Percentiles rank a stretch among this genome's conserved stretches.
Evolutionary conservation across 2,888 invertebrate species (phyloP).

Genomic region (Synanthedon myopaeformis): DNA sequence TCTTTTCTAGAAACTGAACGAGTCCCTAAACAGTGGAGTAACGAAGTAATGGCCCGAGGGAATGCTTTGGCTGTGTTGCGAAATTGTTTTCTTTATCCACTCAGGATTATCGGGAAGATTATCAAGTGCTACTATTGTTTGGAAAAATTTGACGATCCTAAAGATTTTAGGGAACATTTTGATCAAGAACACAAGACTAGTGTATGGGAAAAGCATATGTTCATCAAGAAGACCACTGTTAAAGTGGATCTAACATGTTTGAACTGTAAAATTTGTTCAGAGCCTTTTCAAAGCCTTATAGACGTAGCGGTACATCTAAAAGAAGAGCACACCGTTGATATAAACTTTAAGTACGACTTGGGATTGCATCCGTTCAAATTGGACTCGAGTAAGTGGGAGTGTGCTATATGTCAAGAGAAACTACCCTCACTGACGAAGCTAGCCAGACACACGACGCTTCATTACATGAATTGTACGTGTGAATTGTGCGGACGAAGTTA

Average conservation of each 20-base stretch:
- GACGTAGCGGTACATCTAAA: slow-evolving; percentile 37
- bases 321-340: slow-evolving; percentile 21
- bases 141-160: slow-evolving; percentile 40
- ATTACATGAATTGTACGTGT: slow-evolving; percentile 46
- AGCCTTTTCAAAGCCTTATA: slow-evolving; percentile 26
- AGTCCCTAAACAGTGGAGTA: slow-evolving; percentile 4
- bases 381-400: slow-evolving; percentile 35
- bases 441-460: slow-evolving; percentile 44
- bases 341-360: slow-evolving; percentile 34
- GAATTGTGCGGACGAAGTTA: slow-evolving; percentile 50
- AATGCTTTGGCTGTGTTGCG: slow-evolving; percentile 52
- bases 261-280: slow-evolving; percentile 35
- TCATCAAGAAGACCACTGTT: slow-evolving; percentile 23
- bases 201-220: background rate
- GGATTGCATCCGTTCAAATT: slow-evolving; percentile 47
- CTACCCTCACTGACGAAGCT: slow-evolving; percentile 38
- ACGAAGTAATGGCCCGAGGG: slow-evolving; percentile 32
- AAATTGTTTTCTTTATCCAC: slow-evolving; percentile 52
- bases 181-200: slow-evolving; percentile 24
- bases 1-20: slow-evolving; percentile 50
- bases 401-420: slow-evolving; percentile 36
- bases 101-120: slow-evolving; percentile 39
- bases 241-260: slow-evolving; percentile 49
- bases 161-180: slow-evolving; percentile 36
- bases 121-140: slow-evolving; percentile 56